Base-by-base conservation (phyloP, 2,113 vertebrate species). In the Rissa tridactyla region DNA sequence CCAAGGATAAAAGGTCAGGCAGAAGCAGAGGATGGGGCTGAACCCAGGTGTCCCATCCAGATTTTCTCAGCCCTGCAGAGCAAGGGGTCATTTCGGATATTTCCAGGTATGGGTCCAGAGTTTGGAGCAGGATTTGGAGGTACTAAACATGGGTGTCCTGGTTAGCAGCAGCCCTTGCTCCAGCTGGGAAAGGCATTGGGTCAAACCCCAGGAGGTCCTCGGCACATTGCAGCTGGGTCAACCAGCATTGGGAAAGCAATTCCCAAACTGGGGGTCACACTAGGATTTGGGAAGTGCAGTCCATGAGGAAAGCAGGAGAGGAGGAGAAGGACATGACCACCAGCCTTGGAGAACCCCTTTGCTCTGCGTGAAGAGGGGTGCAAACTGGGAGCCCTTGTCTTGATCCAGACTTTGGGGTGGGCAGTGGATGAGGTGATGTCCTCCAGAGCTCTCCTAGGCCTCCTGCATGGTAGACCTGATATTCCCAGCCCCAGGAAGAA, bases 191-290 rank as follows among this genome's bases (percentile, higher is more conserved):
- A 75, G 30, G 8, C 34, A 6, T 15, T n/a, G 66, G 21, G 29
- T 51, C n/a, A 85, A 29, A 68, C 4, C 34, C n/a, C 47, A 64
- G 38, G 12, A 66, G 40, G 26, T 47, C 8, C 46, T 70, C 23
- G 17, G 40, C 36, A 26, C 0, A 0, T 29, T 32, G 30, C 17
- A 40, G 26, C 4, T 75, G 57, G 32, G 21, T 36, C 73, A 92
- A 15, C 2, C 0, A 2, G 20, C 0, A 0, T 15, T 69, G 1
- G 2, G 82, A 54, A 92, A 40, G 38, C 30, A 75, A 21, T n/a
- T 82, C 79, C 61, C 82, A 42, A 60, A 71, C 10, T 27, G 20
- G 29, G 29, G 55, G 3, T 26, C 34, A 34, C 9, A 1, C 23
- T 40, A 61, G 40, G 21, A 36, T 42, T 26, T 57, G 54, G 55